phyloP scores from a whole-genome alignment of 2,113 vertebrate genomes.

The Silurus glanis region DNA sequence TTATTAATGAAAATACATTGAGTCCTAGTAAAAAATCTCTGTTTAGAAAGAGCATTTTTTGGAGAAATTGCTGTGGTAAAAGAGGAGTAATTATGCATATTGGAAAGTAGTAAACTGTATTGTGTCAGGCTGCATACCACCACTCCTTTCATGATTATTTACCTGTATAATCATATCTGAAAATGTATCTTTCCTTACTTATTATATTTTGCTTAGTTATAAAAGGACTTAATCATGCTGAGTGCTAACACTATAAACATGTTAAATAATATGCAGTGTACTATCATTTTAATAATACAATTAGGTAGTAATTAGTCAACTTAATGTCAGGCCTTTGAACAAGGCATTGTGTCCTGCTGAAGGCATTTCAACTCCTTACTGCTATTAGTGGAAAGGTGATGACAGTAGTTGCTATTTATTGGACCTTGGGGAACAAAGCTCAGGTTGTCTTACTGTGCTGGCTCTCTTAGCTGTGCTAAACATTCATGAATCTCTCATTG shows the following conservation, averaged over 20 bases:
- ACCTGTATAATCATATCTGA: background rate
- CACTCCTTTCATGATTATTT: background rate
- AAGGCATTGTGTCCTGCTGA: slow-evolving; percentile 24
- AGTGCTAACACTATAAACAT: background rate
- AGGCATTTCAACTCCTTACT: slow-evolving; percentile 34
- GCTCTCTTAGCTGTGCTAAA: slow-evolving; percentile 35
- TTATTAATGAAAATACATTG: too few relatives aligned
- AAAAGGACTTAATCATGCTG: background rate
- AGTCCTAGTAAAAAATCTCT: too few relatives aligned
- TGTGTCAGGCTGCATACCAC: background rate
- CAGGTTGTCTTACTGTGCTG: slow-evolving; percentile 39
- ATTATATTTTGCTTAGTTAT: background rate
- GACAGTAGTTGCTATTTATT: slow-evolving; percentile 42
- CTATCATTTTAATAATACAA: background rate
- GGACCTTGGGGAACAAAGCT: slow-evolving; percentile 35
- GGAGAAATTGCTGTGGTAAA: background rate
- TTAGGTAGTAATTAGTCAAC: background rate
- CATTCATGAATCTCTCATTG: slow-evolving; percentile 23
- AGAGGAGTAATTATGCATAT: background rate
- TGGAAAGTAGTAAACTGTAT: background rate
- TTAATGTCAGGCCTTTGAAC: background rate
- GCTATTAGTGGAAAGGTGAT: slow-evolving; percentile 46
- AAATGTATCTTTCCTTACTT: background rate
- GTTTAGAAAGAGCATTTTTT: background rate
- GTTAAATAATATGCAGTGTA: background rate